Evolutionary conservation across 37 sponge, comb jelly and placozoan species (phyloP).

Genomic region (Agelas oroides): DNA sequence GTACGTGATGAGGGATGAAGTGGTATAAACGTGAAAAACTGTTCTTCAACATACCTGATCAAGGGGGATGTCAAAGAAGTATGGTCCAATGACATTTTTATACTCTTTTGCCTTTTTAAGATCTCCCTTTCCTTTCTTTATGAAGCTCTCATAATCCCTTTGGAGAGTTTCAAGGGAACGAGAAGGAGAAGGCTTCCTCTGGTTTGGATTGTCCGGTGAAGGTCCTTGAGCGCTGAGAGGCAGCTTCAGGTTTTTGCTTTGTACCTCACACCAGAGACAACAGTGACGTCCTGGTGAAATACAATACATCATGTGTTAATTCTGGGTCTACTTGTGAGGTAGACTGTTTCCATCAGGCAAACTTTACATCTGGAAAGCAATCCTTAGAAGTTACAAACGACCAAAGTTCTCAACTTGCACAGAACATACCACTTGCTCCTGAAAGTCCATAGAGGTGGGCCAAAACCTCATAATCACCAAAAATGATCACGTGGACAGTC

Average conservation of each 20-base stretch:
- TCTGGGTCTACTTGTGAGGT: too few species aligned
- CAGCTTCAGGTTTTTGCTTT: background rate
- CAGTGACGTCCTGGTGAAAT: slow-evolving; percentile 49
- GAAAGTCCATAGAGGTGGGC: slow-evolving; percentile 26
- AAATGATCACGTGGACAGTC: slow-evolving; percentile 27
- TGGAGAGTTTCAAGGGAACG: background rate
- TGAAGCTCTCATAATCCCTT: background rate
- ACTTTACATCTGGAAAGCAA: too few species aligned
- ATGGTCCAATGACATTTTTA: slow-evolving; percentile 38
- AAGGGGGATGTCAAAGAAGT: slow-evolving; percentile 15
- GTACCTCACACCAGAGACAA: slow-evolving; percentile 49
- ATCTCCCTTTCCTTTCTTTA: background rate
- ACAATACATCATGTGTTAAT: background rate
- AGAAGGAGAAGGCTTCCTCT: too few species aligned
- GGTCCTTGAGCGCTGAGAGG: background rate
- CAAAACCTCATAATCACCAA: slow-evolving; percentile 56
- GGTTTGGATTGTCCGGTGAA: too few species aligned
- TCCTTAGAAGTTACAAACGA: too few species aligned
- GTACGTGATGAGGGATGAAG: too few species aligned
- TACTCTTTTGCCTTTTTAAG: slow-evolving; percentile 28
- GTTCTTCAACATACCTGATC: slow-evolving; percentile 7
- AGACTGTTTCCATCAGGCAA: too few species aligned
- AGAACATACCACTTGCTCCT: slow-evolving; percentile 51
- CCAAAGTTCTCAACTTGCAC: too few species aligned
- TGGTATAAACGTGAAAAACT: too few species aligned